Evolutionary conservation across 2,888 invertebrate species (phyloP).

Genomic region (Dolichopus griseipennis): DNA sequence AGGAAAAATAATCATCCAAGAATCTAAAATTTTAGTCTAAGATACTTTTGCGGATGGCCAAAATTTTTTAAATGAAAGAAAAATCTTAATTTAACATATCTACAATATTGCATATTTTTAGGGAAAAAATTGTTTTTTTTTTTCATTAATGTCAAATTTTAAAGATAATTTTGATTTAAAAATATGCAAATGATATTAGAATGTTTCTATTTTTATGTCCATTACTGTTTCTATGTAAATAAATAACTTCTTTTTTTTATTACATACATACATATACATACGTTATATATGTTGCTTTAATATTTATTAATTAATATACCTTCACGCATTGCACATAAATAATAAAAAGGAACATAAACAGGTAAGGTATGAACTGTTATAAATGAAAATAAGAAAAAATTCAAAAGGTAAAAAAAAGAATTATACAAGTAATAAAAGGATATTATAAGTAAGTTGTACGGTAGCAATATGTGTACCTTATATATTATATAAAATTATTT

Average conservation of each 20-base stretch:
- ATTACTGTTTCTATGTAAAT: constrained; percentile 7
- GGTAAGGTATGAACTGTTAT: constrained; percentile 13
- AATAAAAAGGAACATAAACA: constrained; percentile 17
- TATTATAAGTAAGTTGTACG: neutral
- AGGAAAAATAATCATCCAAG: too few relatives aligned
- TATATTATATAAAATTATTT: constrained; percentile 9
- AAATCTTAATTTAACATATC: too few relatives aligned
- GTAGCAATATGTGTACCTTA: neutral
- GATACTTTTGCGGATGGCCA: too few relatives aligned
- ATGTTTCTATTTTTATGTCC: too few relatives aligned
- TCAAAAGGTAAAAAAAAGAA: constrained; percentile 16
- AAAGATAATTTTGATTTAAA: too few relatives aligned
- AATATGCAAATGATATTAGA: too few relatives aligned
- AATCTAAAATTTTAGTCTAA: too few relatives aligned
- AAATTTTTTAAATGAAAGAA: too few relatives aligned
- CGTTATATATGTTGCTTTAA: too few relatives aligned
- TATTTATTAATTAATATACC: constrained; percentile 12
- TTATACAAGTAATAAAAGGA: constrained; percentile 3
- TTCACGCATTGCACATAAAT: constrained; percentile 14
- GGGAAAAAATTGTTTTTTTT: too few relatives aligned
- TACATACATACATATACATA: constrained; percentile 12
- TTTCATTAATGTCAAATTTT: too few relatives aligned
- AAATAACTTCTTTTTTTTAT: constrained; percentile 7
- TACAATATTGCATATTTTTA: too few relatives aligned
- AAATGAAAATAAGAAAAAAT: constrained; percentile 14